A percentile compares a stretch with the other conserved stretches of the same genome.
Conservation (phyloP, 2,113 vertebrate genomes). For the Prunella fulvescens region DNA sequence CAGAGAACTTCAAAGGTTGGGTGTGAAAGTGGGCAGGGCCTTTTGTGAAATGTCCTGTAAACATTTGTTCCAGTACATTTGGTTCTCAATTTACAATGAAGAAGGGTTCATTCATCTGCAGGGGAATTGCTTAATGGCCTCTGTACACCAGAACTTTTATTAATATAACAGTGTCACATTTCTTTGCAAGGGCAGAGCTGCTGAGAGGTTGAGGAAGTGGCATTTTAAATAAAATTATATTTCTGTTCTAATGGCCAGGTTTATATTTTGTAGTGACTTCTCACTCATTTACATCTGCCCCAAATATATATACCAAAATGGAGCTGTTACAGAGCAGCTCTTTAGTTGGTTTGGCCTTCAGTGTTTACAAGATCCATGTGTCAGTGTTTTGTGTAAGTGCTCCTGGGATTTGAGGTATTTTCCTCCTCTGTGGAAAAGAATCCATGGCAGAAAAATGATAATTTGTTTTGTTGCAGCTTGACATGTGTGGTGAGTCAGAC, state of each 20-base stretch:
- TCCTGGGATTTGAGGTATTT: neutral
- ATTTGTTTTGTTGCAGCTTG: neutral
- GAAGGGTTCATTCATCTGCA: conserved; percentile 30
- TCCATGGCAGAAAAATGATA: neutral
- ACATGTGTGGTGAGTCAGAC: neutral
- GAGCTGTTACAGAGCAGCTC: neutral
- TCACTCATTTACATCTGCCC: neutral
- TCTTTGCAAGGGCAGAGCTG: neutral
- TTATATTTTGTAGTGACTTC: neutral
- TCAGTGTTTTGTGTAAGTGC: neutral
- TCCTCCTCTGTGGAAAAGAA: neutral
- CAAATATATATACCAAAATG: neutral
- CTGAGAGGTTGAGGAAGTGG: neutral
- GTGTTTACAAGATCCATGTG: neutral
- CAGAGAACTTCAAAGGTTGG: neutral
- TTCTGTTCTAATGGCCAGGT: neutral
- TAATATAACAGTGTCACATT: neutral
- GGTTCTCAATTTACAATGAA: conserved; percentile 35
- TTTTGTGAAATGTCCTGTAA: conserved; percentile 11
- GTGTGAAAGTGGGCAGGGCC: neutral
- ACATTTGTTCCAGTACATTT: conserved; percentile 38
- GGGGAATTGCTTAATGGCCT: conserved; percentile 27
- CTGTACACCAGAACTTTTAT: neutral
- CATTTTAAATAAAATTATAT: neutral
- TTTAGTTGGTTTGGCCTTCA: neutral